Base-by-base conservation (phyloP, 2,797 vertebrate species). In the Enteromius radiatus region DNA sequence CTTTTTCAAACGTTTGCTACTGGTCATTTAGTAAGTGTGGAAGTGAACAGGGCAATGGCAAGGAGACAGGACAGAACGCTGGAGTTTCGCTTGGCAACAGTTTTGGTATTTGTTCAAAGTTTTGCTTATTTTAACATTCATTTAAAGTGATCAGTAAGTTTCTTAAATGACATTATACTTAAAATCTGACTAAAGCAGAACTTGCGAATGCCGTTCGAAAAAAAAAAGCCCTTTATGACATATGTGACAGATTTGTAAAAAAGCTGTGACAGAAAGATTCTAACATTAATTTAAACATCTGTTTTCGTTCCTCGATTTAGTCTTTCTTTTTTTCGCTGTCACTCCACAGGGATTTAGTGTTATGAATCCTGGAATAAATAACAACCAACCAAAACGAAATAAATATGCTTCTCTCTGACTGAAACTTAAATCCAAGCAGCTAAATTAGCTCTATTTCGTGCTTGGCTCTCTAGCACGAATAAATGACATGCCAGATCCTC, bases 51-150 rank as follows among this genome's bases (percentile, higher is more conserved):
- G 84, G 71, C 84, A 47, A 19, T 11, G 43, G 78, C 83, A 63
- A 87, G 52, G 12, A 21, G 73, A 82, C 84, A 76, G 59, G 43
- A 43, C 21, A 28, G 84, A 84, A 75, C 7, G 38, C 83, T 81
- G 36, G 38, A 61, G 76, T 86, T 71, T 73, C 54, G 9, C 43
- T 68, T 77, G 82, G 80, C 65, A 85, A 78, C 76, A 77, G 68
- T 85, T 75, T 86, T 76, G 19, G 86, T 89, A 85, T 63, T 82
- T 43, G 28, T 86, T 84, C 69, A 74, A 74, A 67, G 56, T 88
- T 90, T 87, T 84, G 74, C 87, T 90, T 86, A 85, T 90, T 71
- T 79, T 82, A 85, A 87, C 73, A 78, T 23, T 12, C 33, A 61
- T 80, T 12, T 71, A 1, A 33, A 45, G 38, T 61, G 2, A 5